These are phyloP conservation scores for Capra hircus DNA, from an alignment of 2,113 vertebrate genomes.

Conservation along the genomic window DNA sequence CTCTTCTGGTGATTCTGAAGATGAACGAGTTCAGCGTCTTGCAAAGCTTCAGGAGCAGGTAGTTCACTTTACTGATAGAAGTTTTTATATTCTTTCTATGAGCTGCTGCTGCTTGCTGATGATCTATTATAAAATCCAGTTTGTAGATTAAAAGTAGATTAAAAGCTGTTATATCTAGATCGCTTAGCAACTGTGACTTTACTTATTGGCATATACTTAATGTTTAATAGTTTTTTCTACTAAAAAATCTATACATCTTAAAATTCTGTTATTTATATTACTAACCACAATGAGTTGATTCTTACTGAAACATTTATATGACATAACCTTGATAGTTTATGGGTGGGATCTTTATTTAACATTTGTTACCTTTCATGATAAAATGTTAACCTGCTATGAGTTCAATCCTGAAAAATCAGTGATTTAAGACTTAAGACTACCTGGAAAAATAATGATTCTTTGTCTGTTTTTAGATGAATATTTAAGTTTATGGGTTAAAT, in stretches of 20 bases:
- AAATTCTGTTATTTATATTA: background rate
- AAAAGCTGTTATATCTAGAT: background rate
- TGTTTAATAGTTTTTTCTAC: background rate
- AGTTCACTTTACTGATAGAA: background rate
- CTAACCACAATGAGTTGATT: conserved; percentile 15
- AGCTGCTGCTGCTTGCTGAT: background rate
- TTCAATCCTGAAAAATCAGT: background rate
- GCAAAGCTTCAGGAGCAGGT: conserved; percentile 87
- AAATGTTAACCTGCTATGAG: conserved; percentile 15
- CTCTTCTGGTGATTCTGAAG: conserved; percentile 80
- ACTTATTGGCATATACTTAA: background rate
- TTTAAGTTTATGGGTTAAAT: background rate
- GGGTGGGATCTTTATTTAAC: background rate
- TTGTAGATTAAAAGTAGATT: background rate
- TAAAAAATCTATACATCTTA: background rate
- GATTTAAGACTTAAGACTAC: background rate
- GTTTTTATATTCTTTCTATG: background rate
- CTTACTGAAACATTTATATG: background rate
- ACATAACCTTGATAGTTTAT: background rate
- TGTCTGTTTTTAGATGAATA: background rate
- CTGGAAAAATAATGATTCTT: conserved; percentile 24
- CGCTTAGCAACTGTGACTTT: background rate
- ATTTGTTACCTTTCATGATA: conserved; percentile 15
- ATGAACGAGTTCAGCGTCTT: conserved; percentile 77
- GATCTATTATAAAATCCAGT: background rate